Base-by-base conservation (phyloP, 2,888 invertebrate genomes). In the Hyles lineata region DNA sequence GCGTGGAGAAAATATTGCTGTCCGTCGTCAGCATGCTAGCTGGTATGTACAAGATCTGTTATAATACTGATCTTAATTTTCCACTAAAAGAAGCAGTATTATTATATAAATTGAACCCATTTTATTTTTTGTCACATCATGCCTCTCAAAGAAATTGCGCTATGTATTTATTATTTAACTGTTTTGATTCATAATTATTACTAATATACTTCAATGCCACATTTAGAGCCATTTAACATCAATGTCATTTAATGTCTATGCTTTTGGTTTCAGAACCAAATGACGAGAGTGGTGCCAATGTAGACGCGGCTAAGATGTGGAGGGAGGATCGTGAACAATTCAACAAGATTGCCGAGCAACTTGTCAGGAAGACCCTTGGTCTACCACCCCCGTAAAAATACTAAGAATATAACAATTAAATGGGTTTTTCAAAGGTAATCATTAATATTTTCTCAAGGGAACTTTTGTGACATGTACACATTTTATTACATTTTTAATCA, bases 251-350 rank as follows among this genome's bases (percentile, higher is more conserved):
- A n/a, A n/a, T n/a, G n/a, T n/a, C n/a, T 61, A 35, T n/a, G 15
- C 17, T 70, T 2, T 71, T 23, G 15, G 72, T 89, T 87, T 50
- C 97, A 94, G 99, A 99, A 90, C 99, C 99, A 1, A 99, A 99
- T 90, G 99, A 99, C 88, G 99, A 99, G 91, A 99, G 99, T 86
- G 99, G 99, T 19, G 99, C 99, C 0, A 99, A 99, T 92, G 99
- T 99, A 0, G 99, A 99, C 92, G 99, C 99, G 11, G 99, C 99
- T 0, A 99, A 99, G 94, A 99, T 99, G 98, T 99, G 99, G 99
- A 95, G 99, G 74, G 99, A 99, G 89, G 98, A 99, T 87, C 95
- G 99, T 19, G 96, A 96, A 19, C 98, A 99, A 89, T 99, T 99
- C 89, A 98, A 99, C 86, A 96, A 96, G 90, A 98, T 99, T 83